Base-by-base conservation (phyloP, 2,113 vertebrate genomes). In the Bufo bufo region DNA sequence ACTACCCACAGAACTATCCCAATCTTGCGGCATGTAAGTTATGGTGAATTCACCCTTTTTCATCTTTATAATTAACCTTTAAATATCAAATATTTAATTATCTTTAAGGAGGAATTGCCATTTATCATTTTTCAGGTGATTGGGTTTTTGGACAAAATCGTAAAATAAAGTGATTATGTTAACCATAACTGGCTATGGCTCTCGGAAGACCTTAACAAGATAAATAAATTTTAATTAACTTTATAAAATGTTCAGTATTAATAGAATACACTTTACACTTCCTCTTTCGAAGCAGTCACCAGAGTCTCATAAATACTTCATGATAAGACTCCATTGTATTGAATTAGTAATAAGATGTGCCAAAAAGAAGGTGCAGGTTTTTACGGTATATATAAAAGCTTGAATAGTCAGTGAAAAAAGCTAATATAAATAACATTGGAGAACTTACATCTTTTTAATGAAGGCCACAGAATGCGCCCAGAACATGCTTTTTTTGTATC, bases 1-100 rank as follows among this genome's bases (percentile, higher is more conserved):
- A 97, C 85, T 99, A 96, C 87, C 98, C 98, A 54, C 89, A 91
- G 4, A 92, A 90, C 77, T 99, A 99, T 3, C 95, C 96, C 52
- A 92, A 95, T 43, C 14, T 84, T 16, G 96, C 97, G 13, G 91
- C 72, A 47, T 99, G 98, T 99, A 92, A 97, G 97, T 97, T 0
- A 56, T 47, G 49, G 49, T 4, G 19, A 56, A 13, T 20, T 7
- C 49, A 13, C 6, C 7, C 43, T 79, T 52, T 79, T 86, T 65
- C 16, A 13, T 19, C n/a, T 80, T 69, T 54, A 9, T 11, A 19
- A 45, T 16, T 54, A 79, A 14, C 9, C 14, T 54, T 77, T 69
- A 86, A 20, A 69, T 86, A 69, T 80, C 49, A 71, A 66, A 56
- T 65, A 69, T 80, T 79, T 56, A 69, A 71, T 71, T 56, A 80